phyloP scores from a whole-genome alignment of 2,113 vertebrate species.

The Planiliza haematocheilus region DNA sequence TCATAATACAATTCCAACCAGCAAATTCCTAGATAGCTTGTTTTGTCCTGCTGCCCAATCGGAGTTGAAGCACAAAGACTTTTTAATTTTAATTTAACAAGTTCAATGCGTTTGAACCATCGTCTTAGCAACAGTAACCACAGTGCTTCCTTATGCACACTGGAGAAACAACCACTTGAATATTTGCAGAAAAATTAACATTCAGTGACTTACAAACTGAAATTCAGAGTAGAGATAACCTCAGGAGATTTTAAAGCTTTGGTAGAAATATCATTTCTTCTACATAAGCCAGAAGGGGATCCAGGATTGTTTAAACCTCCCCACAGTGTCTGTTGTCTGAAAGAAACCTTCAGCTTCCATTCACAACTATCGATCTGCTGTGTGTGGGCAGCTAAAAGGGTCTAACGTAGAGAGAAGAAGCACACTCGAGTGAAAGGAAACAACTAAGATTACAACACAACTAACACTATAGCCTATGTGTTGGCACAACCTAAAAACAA shows the following conservation, averaged over 20 bases:
- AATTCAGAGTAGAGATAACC: slow-evolving; percentile 56
- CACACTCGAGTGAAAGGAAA: no score
- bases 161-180: slow-evolving; percentile 52
- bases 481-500: neutral
- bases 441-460: no score
- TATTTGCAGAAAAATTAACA: slow-evolving; percentile 56
- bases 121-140: slow-evolving; percentile 52
- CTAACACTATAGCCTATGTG: neutral
- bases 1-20: neutral
- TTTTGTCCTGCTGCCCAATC: slow-evolving; percentile 36
- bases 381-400: slow-evolving; percentile 17
- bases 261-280: slow-evolving; percentile 30
- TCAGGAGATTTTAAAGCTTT: slow-evolving; percentile 46
- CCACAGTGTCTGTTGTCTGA: slow-evolving; percentile 32
- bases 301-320: slow-evolving; percentile 47
- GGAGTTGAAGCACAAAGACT: slow-evolving; percentile 32
- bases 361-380: slow-evolving; percentile 55
- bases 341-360: slow-evolving; percentile 42
- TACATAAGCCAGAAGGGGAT: slow-evolving; percentile 39
- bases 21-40: neutral
- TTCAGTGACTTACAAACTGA: slow-evolving; percentile 29
- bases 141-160: slow-evolving; percentile 57
- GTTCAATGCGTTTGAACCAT: no score
- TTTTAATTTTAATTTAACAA: slow-evolving; percentile 46
- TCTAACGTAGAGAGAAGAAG: no score